Evolutionary conservation across 2,797 vertebrate genomes (phyloP).

Genomic region (Enteromius treurensis): DNA sequence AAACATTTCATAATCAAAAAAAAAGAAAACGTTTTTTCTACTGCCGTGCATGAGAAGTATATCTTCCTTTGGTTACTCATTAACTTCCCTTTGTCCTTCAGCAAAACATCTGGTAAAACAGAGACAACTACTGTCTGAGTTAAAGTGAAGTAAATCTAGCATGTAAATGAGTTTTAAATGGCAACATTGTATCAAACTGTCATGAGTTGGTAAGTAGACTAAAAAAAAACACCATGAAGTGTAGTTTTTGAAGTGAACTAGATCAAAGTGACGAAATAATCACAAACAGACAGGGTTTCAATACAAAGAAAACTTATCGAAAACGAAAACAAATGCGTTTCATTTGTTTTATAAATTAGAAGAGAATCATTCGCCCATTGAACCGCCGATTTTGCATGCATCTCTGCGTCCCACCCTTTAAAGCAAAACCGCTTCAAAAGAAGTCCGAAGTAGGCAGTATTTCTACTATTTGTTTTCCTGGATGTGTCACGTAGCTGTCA

Average conservation of each 20-base stretch:
- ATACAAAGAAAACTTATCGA: not conserved
- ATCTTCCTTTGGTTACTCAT: not conserved
- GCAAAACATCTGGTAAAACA: slow-evolving; percentile 7
- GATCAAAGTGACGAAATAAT: not conserved
- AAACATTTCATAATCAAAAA: not conserved
- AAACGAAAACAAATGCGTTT: not conserved
- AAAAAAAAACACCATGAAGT: not conserved
- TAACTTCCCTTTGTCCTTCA: slow-evolving; percentile 24
- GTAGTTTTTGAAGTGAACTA: not conserved
- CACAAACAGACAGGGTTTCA: too few species aligned
- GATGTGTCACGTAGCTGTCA: slow-evolving; percentile 24
- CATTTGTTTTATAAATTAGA: slow-evolving; percentile 14
- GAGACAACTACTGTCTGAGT: not conserved
- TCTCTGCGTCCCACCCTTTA: slow-evolving; percentile 54
- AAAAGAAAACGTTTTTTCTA: not conserved
- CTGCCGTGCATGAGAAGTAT: not conserved
- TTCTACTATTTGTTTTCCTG: not conserved
- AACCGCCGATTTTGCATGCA: not conserved
- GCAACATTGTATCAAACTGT: slow-evolving; percentile 28
- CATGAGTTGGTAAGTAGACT: not conserved
- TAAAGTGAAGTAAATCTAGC: not conserved
- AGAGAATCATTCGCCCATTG: not conserved
- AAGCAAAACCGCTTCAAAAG: slow-evolving; percentile 25
- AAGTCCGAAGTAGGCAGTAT: not conserved
- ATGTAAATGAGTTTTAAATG: not conserved